These are phyloP conservation scores for Apantesis nais DNA, from an alignment of 2,888 invertebrate species.

Conservation along the genomic window DNA sequence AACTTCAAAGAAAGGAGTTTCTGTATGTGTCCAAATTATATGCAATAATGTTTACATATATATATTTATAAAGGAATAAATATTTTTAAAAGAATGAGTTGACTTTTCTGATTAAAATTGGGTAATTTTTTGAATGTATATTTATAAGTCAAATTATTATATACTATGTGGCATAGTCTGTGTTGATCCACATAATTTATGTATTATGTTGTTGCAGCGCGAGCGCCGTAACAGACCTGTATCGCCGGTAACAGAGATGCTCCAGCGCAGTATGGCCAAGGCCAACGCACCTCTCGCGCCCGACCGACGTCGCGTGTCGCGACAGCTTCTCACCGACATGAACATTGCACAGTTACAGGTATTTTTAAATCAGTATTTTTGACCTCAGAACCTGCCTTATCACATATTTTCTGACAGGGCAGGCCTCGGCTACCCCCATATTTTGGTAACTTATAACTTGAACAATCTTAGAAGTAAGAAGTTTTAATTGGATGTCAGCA, in stretches of 20 bases:
- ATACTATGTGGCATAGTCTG: neutral
- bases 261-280: constrained; percentile 91
- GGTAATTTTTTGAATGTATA: neutral
- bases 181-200: neutral
- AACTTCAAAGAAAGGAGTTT: neutral
- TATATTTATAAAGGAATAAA: no score
- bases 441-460: no score
- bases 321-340: constrained; percentile 95
- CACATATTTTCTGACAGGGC: neutral
- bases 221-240: constrained; percentile 88
- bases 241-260: constrained; percentile 95
- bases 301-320: constrained; percentile 92
- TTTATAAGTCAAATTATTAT: neutral
- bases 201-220: constrained; percentile 58
- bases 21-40: no score
- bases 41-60: no score
- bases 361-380: constrained; percentile 6
- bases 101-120: neutral
- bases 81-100: no score
- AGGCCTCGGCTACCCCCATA: no score
- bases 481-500: no score
- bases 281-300: constrained; percentile 93
- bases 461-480: no score
- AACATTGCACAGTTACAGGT: constrained; percentile 94
- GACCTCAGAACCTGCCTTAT: neutral